Percentiles rank a stretch among this genome's conserved stretches.
These are phyloP conservation scores for Iguana delicatissima DNA, from an alignment of 2,797 vertebrate genomes.

Conservation along the genomic window DNA sequence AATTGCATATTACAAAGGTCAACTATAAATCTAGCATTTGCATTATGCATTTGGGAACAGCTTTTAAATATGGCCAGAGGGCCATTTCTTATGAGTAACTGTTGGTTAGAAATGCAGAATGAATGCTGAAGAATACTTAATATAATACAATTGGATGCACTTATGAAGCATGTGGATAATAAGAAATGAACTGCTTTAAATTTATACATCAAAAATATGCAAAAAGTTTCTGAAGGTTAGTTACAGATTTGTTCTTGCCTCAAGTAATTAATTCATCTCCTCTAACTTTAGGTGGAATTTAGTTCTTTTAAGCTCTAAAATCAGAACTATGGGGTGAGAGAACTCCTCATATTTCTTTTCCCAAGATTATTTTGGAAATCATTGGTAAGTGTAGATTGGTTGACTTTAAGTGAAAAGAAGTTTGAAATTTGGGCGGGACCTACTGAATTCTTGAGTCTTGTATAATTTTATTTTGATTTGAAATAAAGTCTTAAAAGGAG, in stretches of 20 bases:
- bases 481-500: not conserved
- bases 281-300: not conserved
- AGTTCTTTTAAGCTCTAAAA: not conserved
- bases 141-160: slow-evolving; percentile 13
- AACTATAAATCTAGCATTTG: slow-evolving; percentile 42
- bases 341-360: not conserved
- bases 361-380: not conserved
- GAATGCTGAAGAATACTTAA: slow-evolving; percentile 51
- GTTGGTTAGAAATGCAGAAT: slow-evolving; percentile 60
- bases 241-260: slow-evolving; percentile 20
- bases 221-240: slow-evolving; percentile 37
- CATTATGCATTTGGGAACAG: slow-evolving; percentile 43
- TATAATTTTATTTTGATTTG: not conserved
- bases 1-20: slow-evolving; percentile 45
- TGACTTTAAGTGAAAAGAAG: not conserved
- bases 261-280: not conserved
- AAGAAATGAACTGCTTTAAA: slow-evolving; percentile 49
- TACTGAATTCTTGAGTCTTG: not conserved
- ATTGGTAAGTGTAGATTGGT: not conserved
- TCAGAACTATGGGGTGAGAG: not conserved
- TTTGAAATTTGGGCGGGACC: no score
- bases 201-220: slow-evolving; percentile 27
- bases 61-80: slow-evolving; percentile 9
- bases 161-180: slow-evolving; percentile 61
- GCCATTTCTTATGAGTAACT: slow-evolving; percentile 37